Conservation (phyloP, 2,888 invertebrate genomes). For the Agrilus biguttatus region DNA sequence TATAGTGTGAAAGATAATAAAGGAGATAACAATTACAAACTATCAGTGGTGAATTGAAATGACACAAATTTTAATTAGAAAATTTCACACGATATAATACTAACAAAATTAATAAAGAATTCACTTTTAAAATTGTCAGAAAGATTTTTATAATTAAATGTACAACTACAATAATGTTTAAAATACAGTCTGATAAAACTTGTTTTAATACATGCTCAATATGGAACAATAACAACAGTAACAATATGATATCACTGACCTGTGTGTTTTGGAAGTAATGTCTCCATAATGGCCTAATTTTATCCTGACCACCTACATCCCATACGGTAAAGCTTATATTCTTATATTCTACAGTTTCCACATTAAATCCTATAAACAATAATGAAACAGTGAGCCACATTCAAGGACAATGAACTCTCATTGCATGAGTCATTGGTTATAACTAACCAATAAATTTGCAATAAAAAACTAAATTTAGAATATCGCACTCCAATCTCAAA, state of each 20-base stretch:
- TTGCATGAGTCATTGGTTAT: constrained; percentile 7
- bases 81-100: too few species aligned
- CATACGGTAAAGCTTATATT: constrained; percentile 98
- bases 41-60: too few species aligned
- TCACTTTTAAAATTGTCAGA: too few species aligned
- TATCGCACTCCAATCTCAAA: background rate
- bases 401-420: constrained; percentile 9
- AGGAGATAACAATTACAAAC: too few species aligned
- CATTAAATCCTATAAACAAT: constrained; percentile 72
- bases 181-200: too few species aligned
- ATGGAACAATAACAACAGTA: too few species aligned
- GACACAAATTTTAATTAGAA: too few species aligned
- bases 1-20: too few species aligned
- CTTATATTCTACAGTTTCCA: constrained; percentile 98
- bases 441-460: background rate
- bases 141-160: too few species aligned
- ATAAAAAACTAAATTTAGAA: background rate
- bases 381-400: constrained; percentile 4
- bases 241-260: constrained; percentile 32
- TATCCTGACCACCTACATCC: constrained; percentile 97
- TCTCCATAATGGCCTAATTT: constrained; percentile 95
- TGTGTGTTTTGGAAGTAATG: constrained; percentile 98
- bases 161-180: too few species aligned
- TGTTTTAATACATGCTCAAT: too few species aligned
- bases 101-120: too few species aligned